Evolutionary conservation across 2,888 invertebrate genomes (phyloP), one percentile per base, ranked within the genome.

Genomic region (Xestia c-nigrum): DNA sequence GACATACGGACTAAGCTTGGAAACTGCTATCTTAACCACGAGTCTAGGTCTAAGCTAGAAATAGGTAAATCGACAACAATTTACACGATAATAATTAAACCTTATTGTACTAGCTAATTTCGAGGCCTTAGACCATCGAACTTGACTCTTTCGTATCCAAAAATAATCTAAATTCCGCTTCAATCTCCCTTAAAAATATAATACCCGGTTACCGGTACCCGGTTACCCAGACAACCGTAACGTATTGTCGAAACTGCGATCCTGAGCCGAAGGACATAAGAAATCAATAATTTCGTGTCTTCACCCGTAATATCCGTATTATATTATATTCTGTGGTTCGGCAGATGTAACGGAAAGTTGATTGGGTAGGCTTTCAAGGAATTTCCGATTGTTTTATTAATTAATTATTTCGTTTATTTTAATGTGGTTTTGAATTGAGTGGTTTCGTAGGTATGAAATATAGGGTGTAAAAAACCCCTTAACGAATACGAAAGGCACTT

Each of bases 221-320:
- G 55, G 79, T 80, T 74, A 52, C 79, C 80, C n/a, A 31, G 74
- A 69, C 79, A 65, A 80, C 79, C 47, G 68, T 14, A 38, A 16
- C 50, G 57, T 74, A 69, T 74, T 14, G 43, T 59, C 68, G 74
- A 65, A 72, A 43, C 79, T 43, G 57, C 68, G 19, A 68, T 65
- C 68, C 80, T 52, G 57, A 57, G 38, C 5, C 52, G 79, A 65
- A 80, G 80, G 50, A 69, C 80, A n/a, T 19, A 24, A 64, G 24
- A 69, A 80, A 80, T 80, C 79, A 74, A 80, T 80, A 80, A 69
- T 59, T 68, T 74, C 4, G 24, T 69, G 24, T 69, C 57, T 65
- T 46, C 47, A 16, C 40, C n/a, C 12, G 63, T 57, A 40, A 38
- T 64, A 61, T 43, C 43, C 12, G 57, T 57, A 19, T 43, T 50